These are phyloP conservation scores for Mastigias papua DNA, from an alignment of 30 jellyfish, hydroid and myxozoan genomes.

Conservation along the genomic window DNA sequence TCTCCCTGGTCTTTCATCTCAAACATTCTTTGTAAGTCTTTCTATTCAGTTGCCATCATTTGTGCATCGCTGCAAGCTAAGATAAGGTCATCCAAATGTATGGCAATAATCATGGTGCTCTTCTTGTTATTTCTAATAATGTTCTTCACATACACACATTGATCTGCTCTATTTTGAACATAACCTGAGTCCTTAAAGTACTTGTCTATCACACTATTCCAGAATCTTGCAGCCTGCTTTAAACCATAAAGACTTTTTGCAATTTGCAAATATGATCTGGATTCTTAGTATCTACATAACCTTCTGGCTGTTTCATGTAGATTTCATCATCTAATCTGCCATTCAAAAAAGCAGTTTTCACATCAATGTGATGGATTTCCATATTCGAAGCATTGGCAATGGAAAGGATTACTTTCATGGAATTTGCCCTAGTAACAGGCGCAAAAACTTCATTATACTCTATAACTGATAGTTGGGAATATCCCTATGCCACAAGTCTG, in stretches of 20 bases:
- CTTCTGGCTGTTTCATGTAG: conserved; percentile 54
- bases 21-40: conserved; percentile 36
- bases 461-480: conserved; percentile 14
- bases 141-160: conserved; percentile 18
- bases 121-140: conserved; percentile 33
- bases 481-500: conserved; percentile 76
- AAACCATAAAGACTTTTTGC: conserved; percentile 65
- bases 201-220: conserved; percentile 48
- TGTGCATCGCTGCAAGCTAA: conserved; percentile 21
- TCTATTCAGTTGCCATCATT: conserved; percentile 54
- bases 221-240: conserved; percentile 59
- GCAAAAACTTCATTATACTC: conserved; percentile 66
- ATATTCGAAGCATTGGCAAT: conserved; percentile 38
- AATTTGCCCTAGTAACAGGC: conserved; percentile 40
- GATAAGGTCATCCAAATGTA: conserved; percentile 25
- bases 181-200: conserved; percentile 37
- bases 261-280: conserved; percentile 57
- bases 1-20: conserved; percentile 57
- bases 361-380: conserved; percentile 66
- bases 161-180: conserved; percentile 44
- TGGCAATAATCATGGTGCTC: conserved; percentile 26
- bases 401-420: conserved; percentile 48
- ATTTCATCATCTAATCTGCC: conserved; percentile 51
- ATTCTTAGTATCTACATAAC: conserved; percentile 31
- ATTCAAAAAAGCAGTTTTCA: conserved; percentile 57